Percentiles rank a stretch among this genome's conserved stretches.
Evolutionary conservation across 2,888 invertebrate genomes (phyloP).

Genomic region (Lingula anatina): DNA sequence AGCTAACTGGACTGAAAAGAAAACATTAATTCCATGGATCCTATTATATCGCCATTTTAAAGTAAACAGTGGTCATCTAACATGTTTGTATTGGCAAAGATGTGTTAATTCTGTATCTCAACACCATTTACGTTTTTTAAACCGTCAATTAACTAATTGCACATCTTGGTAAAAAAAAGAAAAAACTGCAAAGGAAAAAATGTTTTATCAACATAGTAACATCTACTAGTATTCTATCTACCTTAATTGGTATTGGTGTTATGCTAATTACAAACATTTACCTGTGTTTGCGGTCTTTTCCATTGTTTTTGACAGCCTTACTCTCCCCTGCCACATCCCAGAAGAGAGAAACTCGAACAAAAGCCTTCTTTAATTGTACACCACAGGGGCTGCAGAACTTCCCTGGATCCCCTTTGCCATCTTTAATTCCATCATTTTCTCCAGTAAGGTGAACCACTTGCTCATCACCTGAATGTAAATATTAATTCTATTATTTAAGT

Average conservation of each 20-base stretch:
- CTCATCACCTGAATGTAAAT: conserved; percentile 16
- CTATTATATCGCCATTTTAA: no score
- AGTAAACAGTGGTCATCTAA: no score
- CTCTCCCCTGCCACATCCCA: conserved; percentile 14
- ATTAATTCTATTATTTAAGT: no score
- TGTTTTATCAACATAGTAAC: neutral
- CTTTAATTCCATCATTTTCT: conserved; percentile 21
- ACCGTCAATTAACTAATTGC: neutral
- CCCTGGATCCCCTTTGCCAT: conserved; percentile 11
- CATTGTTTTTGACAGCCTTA: conserved; percentile 21
- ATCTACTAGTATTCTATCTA: neutral
- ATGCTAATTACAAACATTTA: conserved; percentile 3
- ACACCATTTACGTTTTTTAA: no score
- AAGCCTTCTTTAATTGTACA: conserved; percentile 18
- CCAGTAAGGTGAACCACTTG: conserved; percentile 20
- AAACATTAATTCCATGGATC: no score
- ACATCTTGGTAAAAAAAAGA: no score
- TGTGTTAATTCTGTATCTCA: no score
- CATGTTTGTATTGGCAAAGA: no score
- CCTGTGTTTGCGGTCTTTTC: conserved; percentile 17
- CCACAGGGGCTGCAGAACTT: conserved; percentile 20
- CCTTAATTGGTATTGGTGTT: neutral
- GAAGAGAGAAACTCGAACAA: conserved; percentile 17
- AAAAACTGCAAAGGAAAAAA: no score
- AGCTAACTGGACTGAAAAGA: conserved; percentile 27